These are phyloP conservation scores for Pseudanteris insignis DNA, from an alignment of 2,888 invertebrate genomes.

Conservation along the genomic window DNA sequence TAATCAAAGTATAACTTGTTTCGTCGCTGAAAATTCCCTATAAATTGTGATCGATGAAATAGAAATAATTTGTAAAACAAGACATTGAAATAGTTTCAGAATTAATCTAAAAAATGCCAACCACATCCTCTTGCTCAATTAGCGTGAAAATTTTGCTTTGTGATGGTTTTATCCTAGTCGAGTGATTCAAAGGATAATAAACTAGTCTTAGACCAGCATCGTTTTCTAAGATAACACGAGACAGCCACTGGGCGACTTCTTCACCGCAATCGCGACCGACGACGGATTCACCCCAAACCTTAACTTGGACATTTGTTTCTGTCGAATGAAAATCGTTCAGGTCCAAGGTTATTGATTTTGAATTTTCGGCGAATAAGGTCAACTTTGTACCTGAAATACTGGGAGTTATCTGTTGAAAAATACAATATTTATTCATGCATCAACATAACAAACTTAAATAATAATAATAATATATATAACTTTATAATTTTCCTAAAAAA, in stretches of 20 bases:
- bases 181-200: conserved; percentile 16
- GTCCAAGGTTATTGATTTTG: conserved; percentile 5
- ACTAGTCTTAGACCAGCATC: conserved; percentile 12
- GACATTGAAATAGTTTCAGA: no score
- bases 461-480: no score
- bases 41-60: no score
- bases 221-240: conserved; percentile 6
- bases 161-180: background rate
- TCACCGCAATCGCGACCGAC: conserved; percentile 16
- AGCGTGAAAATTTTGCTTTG: conserved; percentile 2
- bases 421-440: no score
- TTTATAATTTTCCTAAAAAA: no score
- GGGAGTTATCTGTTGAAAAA: conserved; percentile 8
- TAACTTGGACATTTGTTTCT: conserved; percentile 7
- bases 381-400: conserved; percentile 2
- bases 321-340: conserved; percentile 1
- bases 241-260: conserved; percentile 17
- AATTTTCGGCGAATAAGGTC: conserved; percentile 3
- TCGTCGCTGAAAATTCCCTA: conserved; percentile 11
- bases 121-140: conserved; percentile 3
- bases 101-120: no score
- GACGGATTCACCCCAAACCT: conserved; percentile 6
- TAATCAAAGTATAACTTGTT: conserved; percentile 4
- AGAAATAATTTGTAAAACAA: background rate
- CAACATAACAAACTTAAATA: background rate